Evolutionary conservation across 2,113 vertebrate genomes (phyloP).

Genomic region (Tachysurus vachellii): DNA sequence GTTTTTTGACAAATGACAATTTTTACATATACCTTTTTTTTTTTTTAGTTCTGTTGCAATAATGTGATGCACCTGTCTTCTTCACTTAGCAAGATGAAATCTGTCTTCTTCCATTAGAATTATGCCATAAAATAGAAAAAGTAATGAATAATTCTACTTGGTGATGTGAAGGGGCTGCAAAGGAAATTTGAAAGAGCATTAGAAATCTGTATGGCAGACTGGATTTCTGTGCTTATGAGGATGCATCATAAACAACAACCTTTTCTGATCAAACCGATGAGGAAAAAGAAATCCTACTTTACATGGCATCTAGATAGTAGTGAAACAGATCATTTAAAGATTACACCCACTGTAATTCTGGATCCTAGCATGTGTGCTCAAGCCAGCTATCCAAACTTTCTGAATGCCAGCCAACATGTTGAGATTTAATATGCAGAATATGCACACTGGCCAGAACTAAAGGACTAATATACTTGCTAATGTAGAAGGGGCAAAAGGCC

Average conservation of each 20-base stretch:
- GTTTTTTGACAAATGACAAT: not conserved
- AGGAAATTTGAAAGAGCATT: not conserved
- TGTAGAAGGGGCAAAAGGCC: constrained; percentile 59
- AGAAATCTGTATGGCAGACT: constrained; percentile 25
- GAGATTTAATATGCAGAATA: constrained; percentile 59
- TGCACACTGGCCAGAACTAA: constrained; percentile 58
- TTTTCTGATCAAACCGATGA: constrained; percentile 49
- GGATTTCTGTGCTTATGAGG: constrained; percentile 16
- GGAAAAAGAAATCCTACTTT: constrained; percentile 33
- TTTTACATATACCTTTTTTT: not conserved
- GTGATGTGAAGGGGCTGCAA: not conserved
- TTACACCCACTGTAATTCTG: constrained; percentile 17
- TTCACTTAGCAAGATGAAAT: not conserved
- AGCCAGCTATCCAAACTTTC: constrained; percentile 32
- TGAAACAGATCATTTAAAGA: constrained; percentile 25
- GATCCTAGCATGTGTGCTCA: constrained; percentile 34
- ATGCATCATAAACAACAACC: constrained; percentile 35
- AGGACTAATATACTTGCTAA: constrained; percentile 60
- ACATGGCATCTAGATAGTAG: constrained; percentile 14
- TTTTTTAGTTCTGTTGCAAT: not conserved
- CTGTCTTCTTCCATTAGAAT: not conserved
- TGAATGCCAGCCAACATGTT: constrained; percentile 48
- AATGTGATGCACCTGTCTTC: no score
- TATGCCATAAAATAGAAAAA: not conserved
- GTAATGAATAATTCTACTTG: not conserved